phyloP scores from a whole-genome alignment of 2,113 vertebrate species.

The Lates calcarifer region DNA sequence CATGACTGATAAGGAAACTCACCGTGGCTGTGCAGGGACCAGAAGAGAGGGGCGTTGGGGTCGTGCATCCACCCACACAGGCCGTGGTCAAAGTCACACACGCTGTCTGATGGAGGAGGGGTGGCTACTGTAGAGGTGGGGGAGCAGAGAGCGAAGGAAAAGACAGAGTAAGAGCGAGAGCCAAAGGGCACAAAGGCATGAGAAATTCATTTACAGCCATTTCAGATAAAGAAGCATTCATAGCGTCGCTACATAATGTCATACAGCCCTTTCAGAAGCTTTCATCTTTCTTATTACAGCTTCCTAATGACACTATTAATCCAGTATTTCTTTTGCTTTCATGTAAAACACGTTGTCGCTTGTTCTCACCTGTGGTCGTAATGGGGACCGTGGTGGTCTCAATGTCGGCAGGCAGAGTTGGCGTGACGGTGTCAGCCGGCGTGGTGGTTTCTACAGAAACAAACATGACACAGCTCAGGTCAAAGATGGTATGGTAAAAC shows the following conservation, averaged over 20 bases:
- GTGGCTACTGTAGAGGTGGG: conserved; percentile 59
- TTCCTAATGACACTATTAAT: conserved; percentile 25
- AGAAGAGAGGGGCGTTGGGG: conserved; percentile 86
- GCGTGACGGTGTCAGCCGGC: conserved; percentile 86
- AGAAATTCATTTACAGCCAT: conserved; percentile 8
- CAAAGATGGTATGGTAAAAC: conserved; percentile 10
- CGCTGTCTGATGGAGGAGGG: conserved; percentile 80
- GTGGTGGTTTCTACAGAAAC: conserved; percentile 88
- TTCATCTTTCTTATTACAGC: conserved; percentile 20
- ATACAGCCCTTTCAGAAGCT: not conserved
- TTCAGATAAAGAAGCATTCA: conserved; percentile 21
- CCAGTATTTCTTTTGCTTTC: not conserved
- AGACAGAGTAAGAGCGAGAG: conserved; percentile 20
- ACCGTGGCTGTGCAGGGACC: conserved; percentile 88
- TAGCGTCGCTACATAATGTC: not conserved
- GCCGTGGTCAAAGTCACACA: conserved; percentile 92
- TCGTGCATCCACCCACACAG: conserved; percentile 95
- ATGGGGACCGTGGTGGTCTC: conserved; percentile 87
- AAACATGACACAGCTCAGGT: conserved; percentile 16
- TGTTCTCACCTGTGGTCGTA: conserved; percentile 78
- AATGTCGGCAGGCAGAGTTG: conserved; percentile 80
- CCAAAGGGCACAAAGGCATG: not conserved
- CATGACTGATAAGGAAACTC: conserved; percentile 57
- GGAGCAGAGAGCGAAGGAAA: conserved; percentile 50
- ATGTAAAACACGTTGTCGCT: not conserved